A percentile compares a stretch with the other conserved stretches of the same genome.
Conservation (phyloP, 2,797 vertebrate species). For the Cottoperca gobio region DNA sequence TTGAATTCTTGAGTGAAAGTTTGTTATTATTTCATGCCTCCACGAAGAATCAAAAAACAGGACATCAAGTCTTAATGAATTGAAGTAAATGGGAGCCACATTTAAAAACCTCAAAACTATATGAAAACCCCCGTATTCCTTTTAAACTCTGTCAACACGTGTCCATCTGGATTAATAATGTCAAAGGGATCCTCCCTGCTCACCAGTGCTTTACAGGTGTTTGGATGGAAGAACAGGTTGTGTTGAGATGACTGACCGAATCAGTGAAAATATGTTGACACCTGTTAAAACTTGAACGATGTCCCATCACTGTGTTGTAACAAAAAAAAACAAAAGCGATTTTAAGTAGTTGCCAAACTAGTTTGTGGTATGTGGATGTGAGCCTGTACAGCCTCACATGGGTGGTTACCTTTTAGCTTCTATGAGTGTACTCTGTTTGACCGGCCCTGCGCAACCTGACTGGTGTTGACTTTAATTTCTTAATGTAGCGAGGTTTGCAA, state of each 20-base stretch:
- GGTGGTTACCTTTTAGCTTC: background rate
- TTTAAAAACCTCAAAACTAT: no score
- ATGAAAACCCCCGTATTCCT: no score
- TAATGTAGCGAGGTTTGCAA: background rate
- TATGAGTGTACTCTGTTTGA: background rate
- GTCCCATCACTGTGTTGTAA: background rate
- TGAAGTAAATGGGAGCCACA: no score
- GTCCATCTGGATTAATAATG: background rate
- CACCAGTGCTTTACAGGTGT: background rate
- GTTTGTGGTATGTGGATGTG: slow-evolving; percentile 29
- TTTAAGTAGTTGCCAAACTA: slow-evolving; percentile 26
- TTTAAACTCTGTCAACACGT: no score
- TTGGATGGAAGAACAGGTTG: slow-evolving; percentile 5
- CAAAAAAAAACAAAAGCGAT: background rate
- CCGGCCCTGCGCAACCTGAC: background rate
- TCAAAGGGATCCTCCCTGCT: background rate
- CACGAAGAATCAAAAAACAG: no score
- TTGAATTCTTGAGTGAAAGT: no score
- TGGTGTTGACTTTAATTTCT: background rate
- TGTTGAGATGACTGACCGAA: slow-evolving; percentile 9
- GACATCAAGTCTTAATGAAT: no score
- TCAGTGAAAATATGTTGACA: slow-evolving; percentile 11
- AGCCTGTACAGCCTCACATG: background rate
- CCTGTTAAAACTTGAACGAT: background rate
- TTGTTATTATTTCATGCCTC: no score